Conservation (phyloP, 2,113 vertebrate genomes). For the Callopanchax toddi region DNA sequence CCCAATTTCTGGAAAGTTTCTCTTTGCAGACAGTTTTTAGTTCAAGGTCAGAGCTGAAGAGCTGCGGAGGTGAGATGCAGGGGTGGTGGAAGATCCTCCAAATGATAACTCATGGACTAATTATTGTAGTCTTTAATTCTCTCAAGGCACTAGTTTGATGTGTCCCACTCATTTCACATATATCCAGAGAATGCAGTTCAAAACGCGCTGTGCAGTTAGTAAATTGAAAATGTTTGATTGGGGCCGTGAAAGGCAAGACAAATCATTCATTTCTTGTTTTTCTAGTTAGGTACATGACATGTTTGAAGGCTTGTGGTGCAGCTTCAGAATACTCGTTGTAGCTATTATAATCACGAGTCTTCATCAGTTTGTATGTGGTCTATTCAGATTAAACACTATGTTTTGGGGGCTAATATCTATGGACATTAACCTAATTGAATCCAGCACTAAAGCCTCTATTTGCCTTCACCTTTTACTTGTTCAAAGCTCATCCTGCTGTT, state of each 20-base stretch:
- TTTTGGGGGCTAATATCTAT: conserved; percentile 2
- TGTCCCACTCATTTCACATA: conserved; percentile 72
- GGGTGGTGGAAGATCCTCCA: conserved; percentile 47
- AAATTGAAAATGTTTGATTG: conserved; percentile 6
- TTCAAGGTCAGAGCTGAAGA: conserved; percentile 72
- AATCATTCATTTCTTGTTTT: background rate
- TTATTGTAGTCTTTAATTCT: conserved; percentile 74
- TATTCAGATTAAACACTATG: conserved; percentile 16
- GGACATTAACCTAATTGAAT: conserved; percentile 18
- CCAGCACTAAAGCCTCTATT: conserved; percentile 21
- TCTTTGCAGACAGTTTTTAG: conserved; percentile 53
- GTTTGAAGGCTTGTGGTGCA: conserved; percentile 10
- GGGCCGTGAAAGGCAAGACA: background rate
- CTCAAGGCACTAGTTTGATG: conserved; percentile 60
- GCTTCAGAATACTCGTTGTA: conserved; percentile 33
- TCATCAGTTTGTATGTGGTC: conserved; percentile 9
- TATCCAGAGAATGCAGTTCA: conserved; percentile 58
- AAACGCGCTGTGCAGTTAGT: conserved; percentile 26
- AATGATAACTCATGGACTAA: conserved; percentile 75
- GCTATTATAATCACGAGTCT: conserved; percentile 2
- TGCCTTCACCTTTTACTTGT: conserved; percentile 30
- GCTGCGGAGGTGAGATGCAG: conserved; percentile 50
- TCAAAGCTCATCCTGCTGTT: conserved; percentile 21
- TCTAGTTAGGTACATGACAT: conserved; percentile 31
- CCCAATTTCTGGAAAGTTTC: conserved; percentile 42